Conservation (phyloP, 2,797 vertebrate genomes). For the Borostomias antarcticus region DNA sequence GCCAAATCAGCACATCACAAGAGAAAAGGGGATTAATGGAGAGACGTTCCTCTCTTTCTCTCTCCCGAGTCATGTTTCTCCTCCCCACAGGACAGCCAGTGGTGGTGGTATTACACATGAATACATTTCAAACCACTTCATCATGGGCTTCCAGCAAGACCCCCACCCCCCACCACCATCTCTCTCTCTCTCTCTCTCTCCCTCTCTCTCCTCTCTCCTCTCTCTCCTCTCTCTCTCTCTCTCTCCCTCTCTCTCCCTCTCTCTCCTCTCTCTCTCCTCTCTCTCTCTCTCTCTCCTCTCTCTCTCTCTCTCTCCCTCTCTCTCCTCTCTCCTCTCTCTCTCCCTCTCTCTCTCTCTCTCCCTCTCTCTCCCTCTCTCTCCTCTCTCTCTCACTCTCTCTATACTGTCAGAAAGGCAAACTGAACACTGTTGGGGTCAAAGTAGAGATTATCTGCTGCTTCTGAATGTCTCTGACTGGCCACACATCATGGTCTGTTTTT, state of each 20-base stretch:
- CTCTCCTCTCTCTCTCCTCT: neutral
- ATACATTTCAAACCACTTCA: constrained; percentile 54
- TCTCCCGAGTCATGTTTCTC: constrained; percentile 63
- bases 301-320: neutral
- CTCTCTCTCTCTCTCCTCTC: neutral
- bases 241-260: neutral
- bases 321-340: neutral
- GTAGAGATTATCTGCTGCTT: too few relatives aligned
- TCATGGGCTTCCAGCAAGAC: constrained; percentile 44
- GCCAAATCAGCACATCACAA: constrained; percentile 63
- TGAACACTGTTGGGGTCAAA: too few relatives aligned
- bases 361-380: too few relatives aligned
- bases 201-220: neutral
- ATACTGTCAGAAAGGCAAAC: too few relatives aligned
- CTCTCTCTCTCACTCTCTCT: neutral
- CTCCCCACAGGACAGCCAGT: constrained; percentile 47
- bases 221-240: constrained; percentile 10
- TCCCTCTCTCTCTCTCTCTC: neutral
- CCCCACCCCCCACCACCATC: constrained; percentile 18
- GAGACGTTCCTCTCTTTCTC: constrained; percentile 33
- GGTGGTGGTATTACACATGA: constrained; percentile 55
- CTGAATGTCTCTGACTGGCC: too few relatives aligned
- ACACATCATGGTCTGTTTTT: too few relatives aligned
- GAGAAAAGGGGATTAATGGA: constrained; percentile 28
- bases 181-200: constrained; percentile 21